Base-by-base conservation (phyloP, 2,113 vertebrate species). In the Dipodomys merriami region DNA sequence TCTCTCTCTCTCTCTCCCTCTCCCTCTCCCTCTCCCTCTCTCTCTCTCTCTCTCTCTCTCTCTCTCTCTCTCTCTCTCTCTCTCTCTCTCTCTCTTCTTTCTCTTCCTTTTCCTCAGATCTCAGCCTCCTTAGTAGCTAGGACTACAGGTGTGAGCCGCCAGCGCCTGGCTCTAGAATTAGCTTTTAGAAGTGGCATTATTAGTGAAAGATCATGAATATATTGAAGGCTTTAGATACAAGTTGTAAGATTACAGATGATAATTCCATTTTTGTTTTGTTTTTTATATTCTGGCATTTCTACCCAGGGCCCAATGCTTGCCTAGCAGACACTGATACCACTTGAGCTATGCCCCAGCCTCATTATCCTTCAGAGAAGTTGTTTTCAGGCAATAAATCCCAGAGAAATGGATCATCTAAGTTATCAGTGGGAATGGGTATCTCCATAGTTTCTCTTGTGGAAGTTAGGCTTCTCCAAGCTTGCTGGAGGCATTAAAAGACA, bases 361-460 rank as follows among this genome's bases (percentile, higher is more conserved):
- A 57, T 57, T 57, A 57, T 57, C 15, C 53, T 83, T 88, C 65
- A 78, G 68, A 91, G 35, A 76, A 80, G 46, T 89, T 82, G 33
- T 79, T 89, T 88, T 19, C 1, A 60, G 1, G n/a, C 72, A 88
- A 39, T 88, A 83, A 77, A 72, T 91, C 85, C 90, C 69, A 12
- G 83, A 80, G 85, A 95, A 93, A 74, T 93, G 78, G 92, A 71
- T 82, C 33, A 90, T 83, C 68, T 87, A 80, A 89, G 77, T 79
- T 60, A 64, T 76, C 44, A 62, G 1, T 84, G 65, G 81, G 65
- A 53, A 78, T 86, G 71, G 76, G 44, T 86, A 46, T 88, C 91
- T 90, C 90, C 46, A 30, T 76, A 79, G 82, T 90, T 95, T 72
- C 33, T 72, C 22, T 71, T 82, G 29, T n/a, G 46, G 77, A 85